A percentile compares a stretch with the other conserved stretches of the same genome.
Conservation (phyloP, 1,140 invertebrate genomes). For the Zaprionus kolodkinae region DNA sequence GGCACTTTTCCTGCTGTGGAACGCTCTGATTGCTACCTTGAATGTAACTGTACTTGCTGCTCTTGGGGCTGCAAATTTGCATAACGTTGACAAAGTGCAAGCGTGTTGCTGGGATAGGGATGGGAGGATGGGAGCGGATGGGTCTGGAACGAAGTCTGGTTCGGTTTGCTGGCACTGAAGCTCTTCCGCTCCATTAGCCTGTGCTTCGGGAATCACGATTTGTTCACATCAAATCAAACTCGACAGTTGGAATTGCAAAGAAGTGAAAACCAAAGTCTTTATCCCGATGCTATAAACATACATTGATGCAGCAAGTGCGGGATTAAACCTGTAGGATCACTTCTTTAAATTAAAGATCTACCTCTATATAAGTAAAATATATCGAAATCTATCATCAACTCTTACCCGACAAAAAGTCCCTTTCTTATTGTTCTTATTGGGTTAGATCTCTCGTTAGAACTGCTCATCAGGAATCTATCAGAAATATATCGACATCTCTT, state of each 20-base stretch:
- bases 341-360: too few relatives aligned
- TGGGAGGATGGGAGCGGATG: neutral
- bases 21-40: constrained; percentile 68
- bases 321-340: neutral
- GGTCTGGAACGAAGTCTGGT: too few relatives aligned
- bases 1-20: constrained; percentile 36
- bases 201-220: constrained; percentile 9
- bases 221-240: neutral
- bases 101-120: constrained; percentile 6
- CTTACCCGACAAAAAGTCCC: too few relatives aligned
- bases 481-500: too few relatives aligned
- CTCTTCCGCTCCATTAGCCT: constrained; percentile 70
- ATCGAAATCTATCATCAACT: too few relatives aligned
- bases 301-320: neutral
- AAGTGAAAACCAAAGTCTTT: neutral
- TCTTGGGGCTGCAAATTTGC: constrained; percentile 51
- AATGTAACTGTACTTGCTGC: constrained; percentile 62
- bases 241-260: neutral
- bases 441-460: too few relatives aligned
- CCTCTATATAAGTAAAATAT: too few relatives aligned
- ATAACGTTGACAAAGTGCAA: constrained; percentile 67
- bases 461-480: too few relatives aligned
- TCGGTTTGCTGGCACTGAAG: neutral
- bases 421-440: too few relatives aligned
- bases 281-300: neutral